Conservation (phyloP, 2,797 vertebrate genomes). For the Sitta carolinensis region DNA sequence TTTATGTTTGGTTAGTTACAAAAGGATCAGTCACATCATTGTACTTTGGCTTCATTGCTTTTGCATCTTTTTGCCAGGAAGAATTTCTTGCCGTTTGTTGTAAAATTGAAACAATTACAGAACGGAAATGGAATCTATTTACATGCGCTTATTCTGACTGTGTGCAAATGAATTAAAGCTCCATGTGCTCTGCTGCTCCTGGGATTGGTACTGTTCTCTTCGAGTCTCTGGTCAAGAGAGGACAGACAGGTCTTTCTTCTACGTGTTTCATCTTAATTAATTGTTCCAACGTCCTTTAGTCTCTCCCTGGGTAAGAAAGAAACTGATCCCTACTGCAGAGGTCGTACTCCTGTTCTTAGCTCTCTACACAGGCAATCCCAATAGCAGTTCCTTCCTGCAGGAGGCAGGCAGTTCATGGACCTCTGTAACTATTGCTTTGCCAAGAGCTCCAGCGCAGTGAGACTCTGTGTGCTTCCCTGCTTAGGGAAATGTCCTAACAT, state of each 20-base stretch:
- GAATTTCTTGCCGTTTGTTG: constrained; percentile 9
- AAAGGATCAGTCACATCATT: constrained; percentile 13
- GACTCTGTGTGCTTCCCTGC: fast-evolving
- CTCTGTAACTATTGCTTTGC: background rate
- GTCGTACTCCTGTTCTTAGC: background rate
- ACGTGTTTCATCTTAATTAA: background rate
- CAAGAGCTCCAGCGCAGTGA: background rate
- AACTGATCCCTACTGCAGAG: background rate
- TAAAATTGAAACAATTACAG: constrained; percentile 23
- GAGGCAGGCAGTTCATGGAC: background rate
- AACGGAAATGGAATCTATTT: constrained; percentile 10
- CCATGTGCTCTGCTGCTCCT: background rate
- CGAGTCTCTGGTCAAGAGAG: background rate
- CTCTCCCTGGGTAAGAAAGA: background rate
- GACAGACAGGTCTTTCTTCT: background rate
- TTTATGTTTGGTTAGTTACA: constrained; percentile 47
- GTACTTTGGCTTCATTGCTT: constrained; percentile 9
- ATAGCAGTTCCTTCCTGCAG: background rate
- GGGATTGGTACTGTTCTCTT: background rate
- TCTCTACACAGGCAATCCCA: background rate
- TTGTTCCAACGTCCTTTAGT: background rate
- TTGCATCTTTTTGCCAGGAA: constrained; percentile 32
- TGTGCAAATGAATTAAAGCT: constrained; percentile 17
- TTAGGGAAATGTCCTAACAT: background rate
- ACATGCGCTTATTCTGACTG: background rate